phyloP scores from a whole-genome alignment of 2,113 vertebrate genomes.

The Hucho hucho region DNA sequence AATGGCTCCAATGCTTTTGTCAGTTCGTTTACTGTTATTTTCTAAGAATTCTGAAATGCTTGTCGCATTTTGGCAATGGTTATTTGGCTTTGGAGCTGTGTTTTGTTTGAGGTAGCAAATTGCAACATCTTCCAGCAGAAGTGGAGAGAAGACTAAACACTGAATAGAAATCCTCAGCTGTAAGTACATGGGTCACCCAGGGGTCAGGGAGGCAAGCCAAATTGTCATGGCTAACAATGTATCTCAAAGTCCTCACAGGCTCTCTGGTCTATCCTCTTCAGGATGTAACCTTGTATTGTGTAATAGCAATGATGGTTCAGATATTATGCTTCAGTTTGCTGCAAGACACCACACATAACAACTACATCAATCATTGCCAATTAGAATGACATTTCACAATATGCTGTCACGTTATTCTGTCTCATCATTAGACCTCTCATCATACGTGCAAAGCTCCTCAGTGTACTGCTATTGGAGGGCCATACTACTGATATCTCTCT shows the following conservation, averaged over 20 bases:
- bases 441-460: not conserved
- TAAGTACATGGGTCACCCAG: not conserved
- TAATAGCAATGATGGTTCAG: too few species aligned
- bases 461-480: too few species aligned
- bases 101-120: slow-evolving; percentile 13
- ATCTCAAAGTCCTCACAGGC: not conserved
- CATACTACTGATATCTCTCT: too few species aligned
- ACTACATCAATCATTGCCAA: too few species aligned
- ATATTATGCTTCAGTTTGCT: too few species aligned
- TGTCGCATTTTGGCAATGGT: slow-evolving; percentile 45
- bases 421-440: not conserved
- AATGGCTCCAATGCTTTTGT: slow-evolving; percentile 72
- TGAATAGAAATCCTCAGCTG: not conserved
- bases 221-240: not conserved
- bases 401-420: not conserved
- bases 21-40: slow-evolving; percentile 43
- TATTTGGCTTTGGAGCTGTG: slow-evolving; percentile 37
- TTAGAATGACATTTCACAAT: too few species aligned
- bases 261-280: not conserved
- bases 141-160: not conserved
- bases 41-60: slow-evolving; percentile 30
- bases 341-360: too few species aligned
- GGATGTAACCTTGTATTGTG: too few species aligned
- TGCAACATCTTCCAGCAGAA: slow-evolving; percentile 32
- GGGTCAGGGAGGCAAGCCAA: not conserved